A percentile compares a stretch with the other conserved stretches of the same genome.
Conservation (phyloP, 2,113 vertebrate species). For the Hippolais icterina region DNA sequence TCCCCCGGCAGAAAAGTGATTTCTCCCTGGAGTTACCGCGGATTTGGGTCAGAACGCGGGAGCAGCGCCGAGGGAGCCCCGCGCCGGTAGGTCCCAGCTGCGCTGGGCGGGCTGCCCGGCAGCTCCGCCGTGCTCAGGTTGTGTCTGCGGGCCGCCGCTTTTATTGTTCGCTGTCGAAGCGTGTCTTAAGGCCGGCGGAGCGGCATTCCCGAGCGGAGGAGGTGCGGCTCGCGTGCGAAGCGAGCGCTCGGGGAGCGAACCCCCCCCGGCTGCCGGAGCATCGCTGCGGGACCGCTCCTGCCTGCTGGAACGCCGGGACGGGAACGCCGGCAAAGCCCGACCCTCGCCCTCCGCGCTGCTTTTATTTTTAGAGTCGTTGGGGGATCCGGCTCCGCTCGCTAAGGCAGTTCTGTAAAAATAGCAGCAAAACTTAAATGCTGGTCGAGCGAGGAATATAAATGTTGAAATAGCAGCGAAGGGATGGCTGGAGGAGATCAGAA, state of each 20-base stretch:
- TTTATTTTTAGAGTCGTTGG: neutral
- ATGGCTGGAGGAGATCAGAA: neutral
- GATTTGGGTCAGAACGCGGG: neutral
- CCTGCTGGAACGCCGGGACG: neutral
- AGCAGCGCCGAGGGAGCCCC: neutral
- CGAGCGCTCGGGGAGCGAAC: neutral
- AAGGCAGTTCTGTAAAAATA: neutral
- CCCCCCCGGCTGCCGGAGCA: neutral
- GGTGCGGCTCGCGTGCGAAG: neutral
- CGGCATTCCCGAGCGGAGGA: accelerated
- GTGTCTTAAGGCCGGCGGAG: neutral
- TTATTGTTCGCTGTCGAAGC: accelerated
- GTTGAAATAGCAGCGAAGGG: neutral
- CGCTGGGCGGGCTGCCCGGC: neutral
- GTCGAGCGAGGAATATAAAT: accelerated
- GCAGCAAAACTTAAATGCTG: neutral
- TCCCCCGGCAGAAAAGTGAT: accelerated
- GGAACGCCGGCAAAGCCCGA: accelerated
- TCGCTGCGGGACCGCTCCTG: neutral
- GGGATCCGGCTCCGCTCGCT: neutral
- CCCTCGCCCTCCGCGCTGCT: accelerated
- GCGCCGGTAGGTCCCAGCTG: neutral
- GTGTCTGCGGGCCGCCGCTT: neutral
- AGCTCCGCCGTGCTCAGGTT: neutral
- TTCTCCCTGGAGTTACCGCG: neutral